Conservation (phyloP, 1,140 invertebrate genomes). For the Brachionus asplanchnoidis region DNA sequence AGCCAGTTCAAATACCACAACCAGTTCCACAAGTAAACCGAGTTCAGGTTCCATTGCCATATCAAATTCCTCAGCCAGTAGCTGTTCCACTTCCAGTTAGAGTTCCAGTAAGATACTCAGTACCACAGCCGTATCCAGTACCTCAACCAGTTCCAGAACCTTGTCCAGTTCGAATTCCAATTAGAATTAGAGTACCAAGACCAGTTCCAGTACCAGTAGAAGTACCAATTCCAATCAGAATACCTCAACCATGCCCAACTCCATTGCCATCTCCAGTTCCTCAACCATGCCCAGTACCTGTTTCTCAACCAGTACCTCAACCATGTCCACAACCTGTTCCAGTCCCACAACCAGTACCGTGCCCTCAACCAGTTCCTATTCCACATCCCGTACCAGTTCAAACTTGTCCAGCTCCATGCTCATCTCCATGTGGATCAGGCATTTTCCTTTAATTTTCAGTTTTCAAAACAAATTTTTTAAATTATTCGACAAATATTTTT, state of each 20-base stretch:
- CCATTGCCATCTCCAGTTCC: neutral
- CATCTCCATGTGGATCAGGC: neutral
- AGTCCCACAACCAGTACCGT: neutral
- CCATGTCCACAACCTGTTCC: slow-evolving; percentile 1
- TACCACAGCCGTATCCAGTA: neutral
- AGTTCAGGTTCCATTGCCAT: neutral
- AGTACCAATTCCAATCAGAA: neutral
- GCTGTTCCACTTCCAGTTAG: neutral
- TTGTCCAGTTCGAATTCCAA: neutral
- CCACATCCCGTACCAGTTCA: neutral
- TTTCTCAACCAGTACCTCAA: neutral
- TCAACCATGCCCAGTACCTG: neutral
- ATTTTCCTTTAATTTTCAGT: neutral
- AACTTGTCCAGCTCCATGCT: neutral
- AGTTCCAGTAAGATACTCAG: neutral
- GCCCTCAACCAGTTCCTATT: slow-evolving; percentile 3
- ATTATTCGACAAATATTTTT: too few species aligned
- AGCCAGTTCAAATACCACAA: neutral
- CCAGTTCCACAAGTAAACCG: neutral
- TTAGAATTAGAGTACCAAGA: slow-evolving; percentile 19
- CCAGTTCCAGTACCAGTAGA: neutral
- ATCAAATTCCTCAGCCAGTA: neutral
- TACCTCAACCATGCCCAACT: neutral
- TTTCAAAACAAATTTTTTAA: too few species aligned
- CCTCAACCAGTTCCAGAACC: neutral